These are phyloP conservation scores for Columbina picui DNA, from an alignment of 2,113 vertebrate species.

Conservation along the genomic window DNA sequence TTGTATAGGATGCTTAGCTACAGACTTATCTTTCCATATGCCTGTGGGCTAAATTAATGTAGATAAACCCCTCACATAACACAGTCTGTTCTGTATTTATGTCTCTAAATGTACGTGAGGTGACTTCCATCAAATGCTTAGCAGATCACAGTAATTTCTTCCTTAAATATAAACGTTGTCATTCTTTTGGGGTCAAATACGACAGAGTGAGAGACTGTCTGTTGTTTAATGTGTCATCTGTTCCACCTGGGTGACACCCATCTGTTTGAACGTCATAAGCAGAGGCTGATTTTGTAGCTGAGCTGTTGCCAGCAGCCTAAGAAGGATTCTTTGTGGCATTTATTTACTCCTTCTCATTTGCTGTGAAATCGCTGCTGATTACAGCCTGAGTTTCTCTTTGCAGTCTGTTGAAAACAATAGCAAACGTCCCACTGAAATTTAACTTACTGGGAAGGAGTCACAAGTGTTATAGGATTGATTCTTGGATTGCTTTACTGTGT, in stretches of 20 bases:
- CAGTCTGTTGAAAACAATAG: not conserved
- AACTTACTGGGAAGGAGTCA: not conserved
- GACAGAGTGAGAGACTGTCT: constrained; percentile 25
- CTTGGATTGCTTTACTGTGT: not conserved
- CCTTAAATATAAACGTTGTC: not conserved
- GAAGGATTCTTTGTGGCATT: constrained; percentile 10
- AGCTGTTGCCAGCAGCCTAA: constrained; percentile 11
- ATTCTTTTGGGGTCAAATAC: not conserved
- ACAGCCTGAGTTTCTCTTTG: not conserved
- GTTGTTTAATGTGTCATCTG: constrained; percentile 41
- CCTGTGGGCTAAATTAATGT: not conserved
- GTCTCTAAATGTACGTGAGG: not conserved
- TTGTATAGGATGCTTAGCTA: not conserved
- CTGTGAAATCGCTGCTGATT: not conserved
- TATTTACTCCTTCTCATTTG: not conserved
- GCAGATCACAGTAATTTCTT: not conserved
- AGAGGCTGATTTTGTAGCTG: constrained; percentile 29
- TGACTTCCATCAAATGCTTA: not conserved
- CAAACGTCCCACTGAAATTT: not conserved
- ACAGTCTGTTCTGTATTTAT: not conserved
- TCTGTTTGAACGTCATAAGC: not conserved
- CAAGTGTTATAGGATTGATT: not conserved
- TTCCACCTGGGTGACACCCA: constrained; percentile 58
- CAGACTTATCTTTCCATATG: not conserved
- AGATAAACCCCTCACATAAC: not conserved